Base-by-base conservation (phyloP, 1,140 invertebrate genomes). In the Chymomyza costata region DNA sequence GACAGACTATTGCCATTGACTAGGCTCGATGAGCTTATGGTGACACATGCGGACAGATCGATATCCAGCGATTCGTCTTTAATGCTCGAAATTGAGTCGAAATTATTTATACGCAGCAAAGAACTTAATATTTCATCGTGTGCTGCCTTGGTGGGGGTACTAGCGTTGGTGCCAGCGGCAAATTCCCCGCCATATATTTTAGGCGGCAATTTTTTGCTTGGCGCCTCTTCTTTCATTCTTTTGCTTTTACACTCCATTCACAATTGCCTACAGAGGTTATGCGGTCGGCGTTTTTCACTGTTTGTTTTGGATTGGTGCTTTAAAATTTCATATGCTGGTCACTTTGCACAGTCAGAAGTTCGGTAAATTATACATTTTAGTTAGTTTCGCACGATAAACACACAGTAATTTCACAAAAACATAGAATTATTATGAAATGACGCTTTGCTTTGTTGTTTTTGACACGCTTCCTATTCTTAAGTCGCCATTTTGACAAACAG, bases 151-250 rank as follows among this genome's bases (percentile, higher is more conserved):
- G 71, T 66, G 54, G 70, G 73, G 19, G 73, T 80, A 44, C 73
- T 62, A 13, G 51, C 57, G 51, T 67, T 76, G 3, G 48, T 48
- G 48, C 3, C 11, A 5, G 2, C 11, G 13, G 51, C 54, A 48
- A 21, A 44, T 14, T 43, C 51, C 21, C 60, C 65, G 48, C 68
- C 65, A 60, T 65, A 69, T 19, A 81, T 73, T 82, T 82, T 82
- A 82, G 80, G 80, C 80, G 80, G 80, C 80, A 82, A 82, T 76
- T 82, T 82, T 60, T 83, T 82, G 73, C 70, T 82, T 82, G 76
- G 70, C 76, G 76, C 76, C 69, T 82, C 71, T 76, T 82, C 70
- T 58, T 82, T 82, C 78, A 82, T 82, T 71, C 60, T 76, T 65
- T 73, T 80, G 39, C 73, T 55, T 73, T 67, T 74, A 59, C 73